Evolutionary conservation across 2,113 vertebrate species (phyloP), one percentile per base, ranked within the genome.

Genomic region (Plectropomus leopardus): DNA sequence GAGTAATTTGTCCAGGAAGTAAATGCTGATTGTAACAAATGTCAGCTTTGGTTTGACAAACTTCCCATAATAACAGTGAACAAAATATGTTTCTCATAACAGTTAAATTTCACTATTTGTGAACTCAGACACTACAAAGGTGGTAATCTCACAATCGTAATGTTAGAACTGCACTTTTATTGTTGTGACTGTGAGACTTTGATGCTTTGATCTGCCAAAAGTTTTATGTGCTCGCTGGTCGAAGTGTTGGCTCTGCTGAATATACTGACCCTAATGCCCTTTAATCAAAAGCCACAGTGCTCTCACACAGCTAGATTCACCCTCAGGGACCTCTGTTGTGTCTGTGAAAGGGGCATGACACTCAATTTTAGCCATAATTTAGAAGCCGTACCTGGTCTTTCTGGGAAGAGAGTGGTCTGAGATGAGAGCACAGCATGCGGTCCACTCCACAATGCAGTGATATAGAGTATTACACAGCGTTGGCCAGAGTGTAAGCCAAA

Each of bases 251-350:
- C 60, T 70, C 40, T 45, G 72, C 75, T 71, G 58, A 73, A 67
- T 44, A 63, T 23, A 65, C 61, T 45, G 70, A 84, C 81, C 72
- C 66, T 30, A 16, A 63, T 21, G 71, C 60, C 66, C 51, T 70
- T n/a, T 58, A 89, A 84, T 84, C 81, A 84, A 71, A 86, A 71
- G 30, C 64, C 69, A 78, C 19, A 58, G 16, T 23, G 11, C 24
- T 8, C 13, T 19, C 34, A 23, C 47, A 19, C 36, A 6, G 40
- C 42, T 48, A 47, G n/a, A 2, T 19, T 50, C 16, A 19, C 30
- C 72, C 17, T 14, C 58, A 4, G 13, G 5, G 26, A 30, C 47
- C 36, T 23, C 28, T 42, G 24, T 23, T 32, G 36, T 17, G 36
- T 59, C 51, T 10, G 5, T 50, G n/a, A 50, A 67, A 45, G 15